Evolutionary conservation across 1,140 invertebrate genomes (phyloP), one percentile per base, ranked within the genome.

Genomic region (Drosophila ficusphila): DNA sequence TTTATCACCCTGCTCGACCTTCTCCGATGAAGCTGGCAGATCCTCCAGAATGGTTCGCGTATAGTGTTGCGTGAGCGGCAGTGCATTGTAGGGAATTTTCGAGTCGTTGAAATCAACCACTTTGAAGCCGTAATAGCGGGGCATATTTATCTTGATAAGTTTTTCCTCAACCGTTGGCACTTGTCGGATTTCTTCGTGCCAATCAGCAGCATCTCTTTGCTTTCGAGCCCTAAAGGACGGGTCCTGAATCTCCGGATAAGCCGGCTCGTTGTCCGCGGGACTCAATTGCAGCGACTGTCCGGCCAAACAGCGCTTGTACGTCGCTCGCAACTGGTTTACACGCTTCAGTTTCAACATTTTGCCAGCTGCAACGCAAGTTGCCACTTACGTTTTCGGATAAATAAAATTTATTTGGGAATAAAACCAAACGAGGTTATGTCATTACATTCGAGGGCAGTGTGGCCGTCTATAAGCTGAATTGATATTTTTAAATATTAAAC

Each of bases 111-210:
- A 83, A 60, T 94, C 91, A 18, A 94, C 82, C 23, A 93, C 93
- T 68, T 93, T 93, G 92, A 94, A 97, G 5, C 96, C 96, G 91
- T 96, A 97, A 89, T 95, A 96, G 44, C 93, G 93, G 4, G 95
- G 95, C 93, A 97, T 95, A 89, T 96, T 97, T 3, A 96, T 54
- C 79, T 95, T 95, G 39, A 96, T 94, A 51, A 96, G 92, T 90
- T 97, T 97, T 92, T 97, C 96, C 91, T 97, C 96, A 0, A 96
- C 93, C 1, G 95, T 96, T 41, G 94, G 92, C 31, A 96, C 69
- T 5, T 92, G 83, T 76, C 94, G 93, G 18, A 97, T 93, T 74
- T 94, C 92, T 19, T 95, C 91, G 76, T 94, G 89, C 82, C 93
- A 91, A 2, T 88, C 57, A 67, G 93, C 78, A 21, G 90, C 90